Evolutionary conservation across 1,140 invertebrate species (phyloP), one percentile per base, ranked within the genome.

Genomic region (Atta colombica): DNA sequence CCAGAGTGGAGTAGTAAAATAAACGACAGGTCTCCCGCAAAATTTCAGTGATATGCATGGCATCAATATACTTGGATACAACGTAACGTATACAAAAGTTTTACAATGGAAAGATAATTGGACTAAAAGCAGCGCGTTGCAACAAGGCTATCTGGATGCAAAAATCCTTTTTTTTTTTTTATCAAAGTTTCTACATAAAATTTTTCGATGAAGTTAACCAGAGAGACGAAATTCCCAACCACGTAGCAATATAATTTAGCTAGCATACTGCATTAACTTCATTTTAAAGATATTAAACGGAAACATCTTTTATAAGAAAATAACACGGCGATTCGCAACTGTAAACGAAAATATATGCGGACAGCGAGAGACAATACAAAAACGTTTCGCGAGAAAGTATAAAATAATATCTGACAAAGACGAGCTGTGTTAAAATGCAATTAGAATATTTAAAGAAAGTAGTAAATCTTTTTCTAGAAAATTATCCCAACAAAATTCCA

Each of bases 391-490:
- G 8, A 69, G 14, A 53, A 80, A 68, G 49, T 68, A 8, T 21
- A 65, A 25, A 80, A 51, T 68, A 68, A 68, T 35, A 21, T 68
- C 14, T 35, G 63, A 78, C 61, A 78, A 78, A 45, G 45, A 66
- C 25, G 60, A 78, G 16, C 0, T 68, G 45, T 51, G 18, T 78
- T 65, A 51, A 53, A 25, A 25, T 25, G 25, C n/a, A 68, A 53
- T 80, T 80, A 53, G 6, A 2, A 12, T 51, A 68, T 14, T 55
- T 68, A 31, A 78, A 66, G 63, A 39, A 7, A 5, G 0, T 49
- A 49, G 6, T 35, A 53, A 35, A 66, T 3, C 14, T 80, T 51
- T 53, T 53, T 10, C 28, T 18, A 31, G 12, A 14, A 35, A 66
- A 16, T 0, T 7, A 10, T 35, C 12, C 5, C 28, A 21, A 10